Percentiles rank a stretch among this genome's conserved stretches.
These are phyloP conservation scores for Oxyteleia sp. DNA, from an alignment of 2,888 invertebrate species.

Conservation along the genomic window DNA sequence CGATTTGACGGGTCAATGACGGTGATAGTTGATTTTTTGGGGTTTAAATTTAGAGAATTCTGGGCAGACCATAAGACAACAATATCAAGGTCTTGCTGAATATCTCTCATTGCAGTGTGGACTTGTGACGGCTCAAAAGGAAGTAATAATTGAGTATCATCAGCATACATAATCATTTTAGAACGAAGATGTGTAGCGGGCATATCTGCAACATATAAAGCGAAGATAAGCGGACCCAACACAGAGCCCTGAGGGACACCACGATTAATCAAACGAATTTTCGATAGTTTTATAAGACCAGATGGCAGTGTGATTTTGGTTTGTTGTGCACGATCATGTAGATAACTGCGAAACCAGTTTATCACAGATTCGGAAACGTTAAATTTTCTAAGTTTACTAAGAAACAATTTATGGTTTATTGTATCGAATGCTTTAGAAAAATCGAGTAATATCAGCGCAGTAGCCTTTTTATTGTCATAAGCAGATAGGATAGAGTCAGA, in stretches of 20 bases:
- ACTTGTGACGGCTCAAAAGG: neutral
- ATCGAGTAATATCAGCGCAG: neutral
- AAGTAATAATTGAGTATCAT: constrained; percentile 10
- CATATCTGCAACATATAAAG: constrained; percentile 5
- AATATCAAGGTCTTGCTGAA: neutral
- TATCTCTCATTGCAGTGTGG: neutral
- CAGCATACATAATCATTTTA: constrained; percentile 8
- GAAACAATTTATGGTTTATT: neutral
- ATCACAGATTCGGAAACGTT: too few species aligned
- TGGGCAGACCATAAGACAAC: neutral
- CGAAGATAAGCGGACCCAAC: neutral
- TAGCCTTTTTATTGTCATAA: neutral
- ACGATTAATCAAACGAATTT: neutral
- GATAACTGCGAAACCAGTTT: neutral
- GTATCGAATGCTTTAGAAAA: constrained; percentile 36
- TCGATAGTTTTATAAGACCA: neutral
- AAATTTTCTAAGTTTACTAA: neutral
- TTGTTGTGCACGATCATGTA: too few species aligned
- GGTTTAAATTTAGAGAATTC: neutral
- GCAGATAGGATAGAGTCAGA: constrained; percentile 1
- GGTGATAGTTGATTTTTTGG: neutral
- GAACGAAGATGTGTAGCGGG: neutral
- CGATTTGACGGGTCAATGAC: constrained; percentile 16
- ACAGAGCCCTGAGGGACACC: constrained; percentile 28
- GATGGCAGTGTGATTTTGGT: too few species aligned